Evolutionary conservation across 2,888 invertebrate species (phyloP), one percentile per base, ranked within the genome.

Genomic region (Sipha maydis): DNA sequence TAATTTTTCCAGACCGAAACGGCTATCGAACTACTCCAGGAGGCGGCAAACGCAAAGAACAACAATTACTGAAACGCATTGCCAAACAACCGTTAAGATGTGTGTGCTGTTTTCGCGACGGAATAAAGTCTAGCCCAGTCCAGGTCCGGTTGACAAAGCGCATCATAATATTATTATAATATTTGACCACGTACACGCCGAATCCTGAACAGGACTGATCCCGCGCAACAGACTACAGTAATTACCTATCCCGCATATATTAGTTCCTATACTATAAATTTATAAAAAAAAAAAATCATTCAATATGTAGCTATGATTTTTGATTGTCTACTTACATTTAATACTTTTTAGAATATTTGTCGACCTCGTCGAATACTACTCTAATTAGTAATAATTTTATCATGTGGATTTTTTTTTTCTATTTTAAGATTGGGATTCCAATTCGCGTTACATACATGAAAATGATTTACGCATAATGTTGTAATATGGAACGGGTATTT

Each of bases 11-110:
- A 90, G 90, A 90, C 90, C 89, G 89, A 89, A 86, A 85, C 85
- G 85, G 89, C 89, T 56, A 88, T 90, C 73, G 85, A 89, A 84
- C 89, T 90, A 21, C 80, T 90, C 14, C 89, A 90, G 28, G 90
- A 89, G 61, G 61, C 88, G 14, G 88, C 82, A 41, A 88, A 88
- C 48, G 56, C 88, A 34, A 88, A 82, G 48, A 88, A 82, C 80
- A 88, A 88, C 75, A 75, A 82, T 71, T 82, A 75, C 67, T 75
- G 0, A 48, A 61, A 25, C 25, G 21, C 61, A 56, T 7, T 21
- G 25, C 3, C 61, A 21, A 56, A 21, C 19, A 25, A 31, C 11
- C 14, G 14, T 11, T 48, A 48, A 1, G 48, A 48, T 14, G 14
- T 14, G 1, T 14, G 48, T 14, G 14, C 3, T 14, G 48, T 11